phyloP scores from a whole-genome alignment of 2,113 vertebrate species.

The Coturnix japonica region DNA sequence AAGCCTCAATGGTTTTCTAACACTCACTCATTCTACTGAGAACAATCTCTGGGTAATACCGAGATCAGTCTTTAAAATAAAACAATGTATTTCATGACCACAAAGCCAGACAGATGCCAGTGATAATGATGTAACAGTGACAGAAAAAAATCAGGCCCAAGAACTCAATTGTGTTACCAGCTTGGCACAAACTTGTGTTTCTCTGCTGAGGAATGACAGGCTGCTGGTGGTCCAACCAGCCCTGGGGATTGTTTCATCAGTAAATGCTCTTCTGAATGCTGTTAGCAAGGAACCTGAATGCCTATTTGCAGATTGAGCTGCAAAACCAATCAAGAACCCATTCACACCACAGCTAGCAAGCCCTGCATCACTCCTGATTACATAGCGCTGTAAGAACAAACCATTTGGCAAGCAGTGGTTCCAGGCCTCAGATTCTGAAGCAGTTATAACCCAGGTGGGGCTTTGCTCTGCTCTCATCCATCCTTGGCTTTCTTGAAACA shows the following conservation, averaged over 20 bases:
- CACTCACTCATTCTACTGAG: conserved; percentile 36
- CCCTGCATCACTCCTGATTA: neutral
- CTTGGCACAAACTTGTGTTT: neutral
- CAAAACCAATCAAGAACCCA: neutral
- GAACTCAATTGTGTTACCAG: neutral
- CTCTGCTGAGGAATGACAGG: neutral
- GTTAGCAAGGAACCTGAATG: neutral
- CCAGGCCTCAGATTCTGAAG: neutral
- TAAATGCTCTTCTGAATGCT: neutral
- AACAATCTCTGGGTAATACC: conserved; percentile 22
- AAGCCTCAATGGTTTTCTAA: conserved; percentile 70
- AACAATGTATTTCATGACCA: conserved; percentile 42
- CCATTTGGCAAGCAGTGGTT: rapidly evolving
- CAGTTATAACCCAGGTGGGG: neutral
- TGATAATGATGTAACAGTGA: neutral
- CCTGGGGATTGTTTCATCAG: rapidly evolving
- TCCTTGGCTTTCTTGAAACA: neutral
- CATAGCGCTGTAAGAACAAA: neutral
- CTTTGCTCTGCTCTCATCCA: neutral
- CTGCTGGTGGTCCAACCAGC: neutral
- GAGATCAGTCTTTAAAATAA: conserved; percentile 10
- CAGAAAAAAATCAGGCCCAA: neutral
- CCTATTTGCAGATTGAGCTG: neutral
- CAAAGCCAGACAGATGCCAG: conserved; percentile 37
- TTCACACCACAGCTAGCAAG: neutral